These are phyloP conservation scores for Agrilus cyanescens DNA, from an alignment of 2,888 invertebrate genomes.

Conservation along the genomic window DNA sequence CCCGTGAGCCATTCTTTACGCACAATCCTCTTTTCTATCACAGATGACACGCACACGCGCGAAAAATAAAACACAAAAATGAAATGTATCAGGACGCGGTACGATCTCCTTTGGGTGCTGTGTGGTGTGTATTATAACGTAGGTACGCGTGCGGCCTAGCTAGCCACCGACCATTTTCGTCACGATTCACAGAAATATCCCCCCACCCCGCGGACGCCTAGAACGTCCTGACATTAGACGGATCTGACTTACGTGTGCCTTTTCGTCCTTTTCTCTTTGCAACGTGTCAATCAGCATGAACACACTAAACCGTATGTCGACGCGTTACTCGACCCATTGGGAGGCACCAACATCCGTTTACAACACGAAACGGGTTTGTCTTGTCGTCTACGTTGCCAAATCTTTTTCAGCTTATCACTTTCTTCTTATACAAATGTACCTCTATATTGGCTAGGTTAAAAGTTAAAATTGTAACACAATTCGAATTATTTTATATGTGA, in stretches of 20 bases:
- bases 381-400: conserved; percentile 41
- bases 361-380: conserved; percentile 52
- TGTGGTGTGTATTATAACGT: no score
- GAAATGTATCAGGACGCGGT: no score
- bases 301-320: conserved; percentile 35
- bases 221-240: conserved; percentile 54
- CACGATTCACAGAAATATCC: conserved; percentile 37
- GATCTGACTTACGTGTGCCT: conserved; percentile 39
- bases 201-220: conserved; percentile 38
- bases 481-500: no score
- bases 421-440: background rate
- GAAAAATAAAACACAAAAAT: no score
- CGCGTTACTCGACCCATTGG: conserved; percentile 27
- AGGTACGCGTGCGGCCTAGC: conserved; percentile 23
- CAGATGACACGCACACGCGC: no score
- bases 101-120: no score
- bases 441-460: no score
- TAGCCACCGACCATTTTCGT: conserved; percentile 43
- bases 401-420: conserved; percentile 18
- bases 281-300: conserved; percentile 22
- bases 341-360: conserved; percentile 56
- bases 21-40: background rate
- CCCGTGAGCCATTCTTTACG: conserved; percentile 45
- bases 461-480: no score
- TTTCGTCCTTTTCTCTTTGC: conserved; percentile 8